Evolutionary conservation across 2,797 vertebrate species (phyloP).

Genomic region (Channa striata): DNA sequence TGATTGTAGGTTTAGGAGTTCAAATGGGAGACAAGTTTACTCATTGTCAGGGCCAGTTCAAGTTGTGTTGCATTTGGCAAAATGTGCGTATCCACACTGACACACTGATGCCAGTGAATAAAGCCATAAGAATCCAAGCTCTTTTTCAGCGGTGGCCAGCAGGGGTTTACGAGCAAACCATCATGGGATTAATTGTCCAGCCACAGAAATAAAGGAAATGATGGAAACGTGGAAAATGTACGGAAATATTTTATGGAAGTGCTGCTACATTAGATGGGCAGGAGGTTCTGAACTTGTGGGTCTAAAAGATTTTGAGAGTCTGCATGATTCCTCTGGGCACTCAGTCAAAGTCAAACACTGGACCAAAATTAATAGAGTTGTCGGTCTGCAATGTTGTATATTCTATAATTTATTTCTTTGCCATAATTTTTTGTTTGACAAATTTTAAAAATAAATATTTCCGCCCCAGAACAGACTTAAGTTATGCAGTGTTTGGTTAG

Average conservation of each 20-base stretch:
- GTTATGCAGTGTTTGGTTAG: not conserved
- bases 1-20: slow-evolving; percentile 65
- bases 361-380: slow-evolving; percentile 8
- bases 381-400: not conserved
- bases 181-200: slow-evolving; percentile 62
- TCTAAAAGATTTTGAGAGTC: slow-evolving; percentile 49
- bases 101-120: slow-evolving; percentile 64
- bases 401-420: slow-evolving; percentile 6
- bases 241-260: slow-evolving; percentile 65
- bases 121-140: slow-evolving; percentile 55
- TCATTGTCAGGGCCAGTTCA: slow-evolving; percentile 67
- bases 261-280: slow-evolving; percentile 51
- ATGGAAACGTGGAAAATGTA: slow-evolving; percentile 73
- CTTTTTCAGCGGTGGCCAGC: slow-evolving; percentile 55
- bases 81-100: slow-evolving; percentile 56
- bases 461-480: not conserved
- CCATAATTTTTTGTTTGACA: slow-evolving; percentile 4
- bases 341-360: slow-evolving; percentile 43
- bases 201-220: slow-evolving; percentile 68
- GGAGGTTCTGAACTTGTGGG: slow-evolving; percentile 33
- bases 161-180: slow-evolving; percentile 66
- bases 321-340: slow-evolving; percentile 24
- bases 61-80: slow-evolving; percentile 74
- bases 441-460: not conserved
- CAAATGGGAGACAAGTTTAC: slow-evolving; percentile 58